Percentiles rank a stretch among this genome's conserved stretches.
phyloP scores from a whole-genome alignment of 2,888 invertebrate genomes.

The Meliscaeva auricollis region DNA sequence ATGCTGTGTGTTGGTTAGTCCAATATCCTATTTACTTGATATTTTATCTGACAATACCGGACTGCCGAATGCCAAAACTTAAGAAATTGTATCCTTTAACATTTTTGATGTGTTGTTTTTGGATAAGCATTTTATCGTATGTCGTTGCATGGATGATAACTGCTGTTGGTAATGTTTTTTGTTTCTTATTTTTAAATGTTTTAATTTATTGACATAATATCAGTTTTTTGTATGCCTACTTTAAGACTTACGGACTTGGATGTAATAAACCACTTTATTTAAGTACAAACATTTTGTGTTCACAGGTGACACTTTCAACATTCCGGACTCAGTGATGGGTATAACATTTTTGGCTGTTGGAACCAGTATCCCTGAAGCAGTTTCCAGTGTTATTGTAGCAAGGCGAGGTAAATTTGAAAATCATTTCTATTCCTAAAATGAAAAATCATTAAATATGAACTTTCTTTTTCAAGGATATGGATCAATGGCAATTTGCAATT shows the following conservation, averaged over 20 bases:
- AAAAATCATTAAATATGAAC: too few species aligned
- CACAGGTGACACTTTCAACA: constrained; percentile 90
- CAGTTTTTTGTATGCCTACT: too few species aligned
- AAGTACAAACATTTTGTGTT: background rate
- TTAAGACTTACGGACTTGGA: too few species aligned
- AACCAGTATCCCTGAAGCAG: constrained; percentile 94
- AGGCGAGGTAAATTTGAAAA: constrained; percentile 85
- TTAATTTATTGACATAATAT: background rate
- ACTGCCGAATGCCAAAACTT: constrained; percentile 87
- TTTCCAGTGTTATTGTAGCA: constrained; percentile 93
- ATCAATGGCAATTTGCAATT: constrained; percentile 89
- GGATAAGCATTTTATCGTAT: constrained; percentile 93
- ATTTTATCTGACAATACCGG: constrained; percentile 91
- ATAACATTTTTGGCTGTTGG: constrained; percentile 93
- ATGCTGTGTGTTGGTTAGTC: constrained; percentile 86
- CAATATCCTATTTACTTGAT: constrained; percentile 91
- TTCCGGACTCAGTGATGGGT: constrained; percentile 94
- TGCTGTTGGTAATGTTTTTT: constrained; percentile 87
- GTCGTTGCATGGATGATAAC: constrained; percentile 95
- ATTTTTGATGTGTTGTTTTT: constrained; percentile 87
- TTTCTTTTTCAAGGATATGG: constrained; percentile 84
- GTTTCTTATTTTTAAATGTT: constrained; percentile 67
- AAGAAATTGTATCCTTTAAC: constrained; percentile 87
- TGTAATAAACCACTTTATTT: too few species aligned
- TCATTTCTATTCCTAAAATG: background rate